Conservation (phyloP, 2,888 invertebrate species). For the Leucophenga montana region DNA sequence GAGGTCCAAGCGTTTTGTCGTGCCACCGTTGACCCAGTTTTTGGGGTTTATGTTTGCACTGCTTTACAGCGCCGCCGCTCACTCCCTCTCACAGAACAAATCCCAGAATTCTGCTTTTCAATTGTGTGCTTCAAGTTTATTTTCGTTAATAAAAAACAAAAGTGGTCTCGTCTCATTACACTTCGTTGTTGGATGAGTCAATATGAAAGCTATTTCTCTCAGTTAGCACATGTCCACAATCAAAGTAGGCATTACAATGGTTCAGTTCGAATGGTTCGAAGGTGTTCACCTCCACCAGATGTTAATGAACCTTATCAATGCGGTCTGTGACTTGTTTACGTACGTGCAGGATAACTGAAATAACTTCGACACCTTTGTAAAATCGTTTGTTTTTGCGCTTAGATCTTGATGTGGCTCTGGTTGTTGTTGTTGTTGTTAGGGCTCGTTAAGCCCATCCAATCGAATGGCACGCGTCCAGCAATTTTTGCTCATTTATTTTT, state of each 20-base stretch:
- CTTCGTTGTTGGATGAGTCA: slow-evolving; percentile 30
- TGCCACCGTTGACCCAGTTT: slow-evolving; percentile 45
- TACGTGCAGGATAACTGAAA: slow-evolving; percentile 26
- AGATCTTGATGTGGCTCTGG: neutral
- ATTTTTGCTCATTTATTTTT: slow-evolving; percentile 13
- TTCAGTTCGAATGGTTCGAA: neutral
- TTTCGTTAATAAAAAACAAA: slow-evolving; percentile 43
- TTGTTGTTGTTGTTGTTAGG: slow-evolving; percentile 13
- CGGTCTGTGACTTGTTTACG: slow-evolving; percentile 23
- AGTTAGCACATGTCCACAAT: neutral
- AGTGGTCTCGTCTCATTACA: slow-evolving; percentile 40
- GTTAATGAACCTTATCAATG: slow-evolving; percentile 28
- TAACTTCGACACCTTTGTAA: slow-evolving; percentile 20
- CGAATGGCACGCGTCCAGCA: slow-evolving; percentile 16
- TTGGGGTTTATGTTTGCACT: neutral
- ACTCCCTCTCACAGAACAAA: neutral
- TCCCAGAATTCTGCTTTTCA: slow-evolving; percentile 1
- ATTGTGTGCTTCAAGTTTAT: neutral
- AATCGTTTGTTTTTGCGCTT: neutral
- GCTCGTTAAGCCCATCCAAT: slow-evolving; percentile 11
- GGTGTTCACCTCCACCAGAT: neutral
- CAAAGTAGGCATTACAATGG: neutral
- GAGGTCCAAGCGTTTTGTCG: slow-evolving; percentile 29
- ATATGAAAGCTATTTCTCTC: slow-evolving; percentile 34
- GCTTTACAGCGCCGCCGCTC: neutral